A percentile compares a stretch with the other conserved stretches of the same genome.
Conservation (phyloP, 2,113 vertebrate species). For the Sinocyclocheilus maitianheensis region DNA sequence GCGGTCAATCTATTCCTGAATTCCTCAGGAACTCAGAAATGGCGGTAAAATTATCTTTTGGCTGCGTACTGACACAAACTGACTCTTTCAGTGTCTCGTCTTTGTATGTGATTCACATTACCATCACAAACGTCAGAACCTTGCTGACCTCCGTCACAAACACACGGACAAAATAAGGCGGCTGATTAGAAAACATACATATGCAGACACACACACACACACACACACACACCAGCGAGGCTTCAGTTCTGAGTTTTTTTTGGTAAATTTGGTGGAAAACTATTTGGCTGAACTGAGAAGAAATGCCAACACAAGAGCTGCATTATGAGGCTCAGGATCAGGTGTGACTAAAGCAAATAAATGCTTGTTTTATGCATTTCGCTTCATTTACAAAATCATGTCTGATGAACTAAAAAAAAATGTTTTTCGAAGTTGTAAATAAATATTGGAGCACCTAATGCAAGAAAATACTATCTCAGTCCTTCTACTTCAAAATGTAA, state of each 20-base stretch:
- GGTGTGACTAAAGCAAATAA: neutral
- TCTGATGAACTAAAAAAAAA: neutral
- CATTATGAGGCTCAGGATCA: neutral
- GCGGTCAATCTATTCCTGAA: constrained; percentile 16
- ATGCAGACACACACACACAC: constrained; percentile 12
- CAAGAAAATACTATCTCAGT: neutral
- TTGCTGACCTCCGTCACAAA: constrained; percentile 64
- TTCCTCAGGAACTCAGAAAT: constrained; percentile 25
- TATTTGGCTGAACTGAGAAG: neutral
- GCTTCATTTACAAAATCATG: neutral
- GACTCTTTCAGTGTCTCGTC: constrained; percentile 69
- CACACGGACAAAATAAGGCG: constrained; percentile 8
- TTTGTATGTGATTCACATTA: constrained; percentile 78
- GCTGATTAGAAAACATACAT: constrained; percentile 14
- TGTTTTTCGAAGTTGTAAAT: neutral
- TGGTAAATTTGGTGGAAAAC: neutral
- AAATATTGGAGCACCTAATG: neutral
- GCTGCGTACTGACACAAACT: neutral
- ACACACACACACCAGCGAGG: neutral
- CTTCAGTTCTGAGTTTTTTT: neutral
- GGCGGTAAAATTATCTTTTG: constrained; percentile 27
- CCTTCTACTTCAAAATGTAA: neutral
- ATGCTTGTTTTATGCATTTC: neutral
- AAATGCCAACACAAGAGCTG: neutral
- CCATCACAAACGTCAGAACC: constrained; percentile 79